phyloP scores from a whole-genome alignment of 2,113 vertebrate species.

The Syrrhaptes paradoxus region DNA sequence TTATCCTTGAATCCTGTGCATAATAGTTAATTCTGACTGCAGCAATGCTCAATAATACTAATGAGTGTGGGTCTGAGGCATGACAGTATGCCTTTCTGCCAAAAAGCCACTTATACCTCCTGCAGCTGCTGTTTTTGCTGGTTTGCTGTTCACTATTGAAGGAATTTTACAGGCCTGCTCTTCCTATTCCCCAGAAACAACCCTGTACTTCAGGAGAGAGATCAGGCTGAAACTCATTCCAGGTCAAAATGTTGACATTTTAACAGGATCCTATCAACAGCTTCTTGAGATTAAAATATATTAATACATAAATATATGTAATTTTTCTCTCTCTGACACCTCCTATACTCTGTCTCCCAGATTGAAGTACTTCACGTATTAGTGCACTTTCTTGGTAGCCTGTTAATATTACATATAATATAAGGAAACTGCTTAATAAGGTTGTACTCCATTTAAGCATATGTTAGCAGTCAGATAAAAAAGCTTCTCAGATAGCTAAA shows the following conservation, averaged over 20 bases:
- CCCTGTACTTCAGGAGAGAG: not conserved
- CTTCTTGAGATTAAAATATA: not conserved
- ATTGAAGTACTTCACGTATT: not conserved
- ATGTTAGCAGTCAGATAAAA: not conserved
- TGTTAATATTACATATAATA: not conserved
- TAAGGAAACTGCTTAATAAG: not conserved
- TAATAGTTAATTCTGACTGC: not conserved
- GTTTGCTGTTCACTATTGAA: not conserved
- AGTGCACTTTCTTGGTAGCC: not conserved
- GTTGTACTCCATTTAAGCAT: not conserved
- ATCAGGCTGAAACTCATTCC: not conserved
- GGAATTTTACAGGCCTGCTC: not conserved
- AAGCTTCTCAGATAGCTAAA: not conserved
- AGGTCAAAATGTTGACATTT: not conserved
- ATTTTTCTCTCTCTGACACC: not conserved
- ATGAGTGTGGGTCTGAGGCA: not conserved
- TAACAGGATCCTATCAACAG: not conserved
- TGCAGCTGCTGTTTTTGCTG: slow-evolving; percentile 21
- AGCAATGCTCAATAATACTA: slow-evolving; percentile 1
- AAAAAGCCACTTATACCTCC: slow-evolving; percentile 1
- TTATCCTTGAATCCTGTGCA: not conserved
- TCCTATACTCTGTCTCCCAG: not conserved
- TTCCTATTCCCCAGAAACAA: not conserved
- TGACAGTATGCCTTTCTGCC: slow-evolving; percentile 26
- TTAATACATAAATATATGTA: not conserved